These are phyloP conservation scores for Ophraella communa DNA, from an alignment of 2,888 invertebrate species.

Conservation along the genomic window DNA sequence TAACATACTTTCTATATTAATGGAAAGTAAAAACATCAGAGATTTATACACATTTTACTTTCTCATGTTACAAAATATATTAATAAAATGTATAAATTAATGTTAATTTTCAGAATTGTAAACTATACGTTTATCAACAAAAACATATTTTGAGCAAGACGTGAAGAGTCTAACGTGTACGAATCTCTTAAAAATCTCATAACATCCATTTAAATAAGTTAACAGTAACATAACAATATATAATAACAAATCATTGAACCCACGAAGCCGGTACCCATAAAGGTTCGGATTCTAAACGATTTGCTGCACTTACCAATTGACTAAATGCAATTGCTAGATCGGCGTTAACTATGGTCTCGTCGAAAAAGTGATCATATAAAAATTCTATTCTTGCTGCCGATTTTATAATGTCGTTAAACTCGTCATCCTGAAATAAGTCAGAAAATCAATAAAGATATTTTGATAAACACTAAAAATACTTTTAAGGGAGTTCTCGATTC, in stretches of 20 bases:
- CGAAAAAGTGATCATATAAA: constrained; percentile 92
- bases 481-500: no score
- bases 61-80: no score
- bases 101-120: not conserved
- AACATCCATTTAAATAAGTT: constrained; percentile 23
- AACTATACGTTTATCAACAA: no score
- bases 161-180: not conserved
- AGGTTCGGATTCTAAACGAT: constrained; percentile 89
- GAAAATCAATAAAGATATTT: not conserved
- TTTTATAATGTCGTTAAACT: constrained; percentile 85
- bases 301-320: constrained; percentile 80
- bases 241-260: constrained; percentile 71
- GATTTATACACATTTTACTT: not conserved
- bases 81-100: no score
- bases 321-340: constrained; percentile 86
- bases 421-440: constrained; percentile 77
- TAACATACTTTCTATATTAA: not conserved
- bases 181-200: constrained; percentile 1
- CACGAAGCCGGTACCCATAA: constrained; percentile 96
- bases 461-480: not conserved
- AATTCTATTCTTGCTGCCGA: constrained; percentile 89
- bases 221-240: constrained; percentile 35
- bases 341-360: constrained; percentile 91
- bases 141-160: no score
- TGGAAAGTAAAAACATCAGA: not conserved